A percentile compares a stretch with the other conserved stretches of the same genome.
These are phyloP conservation scores for Hetaerina americana DNA, from an alignment of 1,140 invertebrate genomes.

Conservation along the genomic window DNA sequence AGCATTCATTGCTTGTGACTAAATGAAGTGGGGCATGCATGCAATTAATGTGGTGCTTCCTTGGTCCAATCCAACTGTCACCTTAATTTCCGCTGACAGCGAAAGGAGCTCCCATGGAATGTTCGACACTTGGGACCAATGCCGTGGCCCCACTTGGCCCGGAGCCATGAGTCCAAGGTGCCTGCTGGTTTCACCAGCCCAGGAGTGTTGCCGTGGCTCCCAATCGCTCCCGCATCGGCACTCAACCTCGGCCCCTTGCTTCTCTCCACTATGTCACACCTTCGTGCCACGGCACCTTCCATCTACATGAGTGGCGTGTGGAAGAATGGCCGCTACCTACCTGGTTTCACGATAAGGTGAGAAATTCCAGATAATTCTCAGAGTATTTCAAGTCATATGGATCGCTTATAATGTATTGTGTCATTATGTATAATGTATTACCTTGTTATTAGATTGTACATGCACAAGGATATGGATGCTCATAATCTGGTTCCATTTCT, in stretches of 20 bases:
- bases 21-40: too few relatives aligned
- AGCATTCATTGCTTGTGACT: too few relatives aligned
- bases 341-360: conserved; percentile 48
- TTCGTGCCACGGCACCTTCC: conserved; percentile 44
- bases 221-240: conserved; percentile 27
- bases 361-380: too few relatives aligned
- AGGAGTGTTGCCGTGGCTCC: conserved; percentile 43
- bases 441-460: too few relatives aligned
- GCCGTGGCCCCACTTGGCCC: conserved; percentile 31
- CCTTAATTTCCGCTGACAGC: conserved; percentile 11
- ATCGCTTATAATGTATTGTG: too few relatives aligned
- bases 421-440: too few relatives aligned
- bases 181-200: conserved; percentile 30
- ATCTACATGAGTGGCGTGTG: conserved; percentile 53
- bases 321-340: conserved; percentile 42
- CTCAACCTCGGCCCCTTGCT: conserved; percentile 35
- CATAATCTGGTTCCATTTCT: too few relatives aligned
- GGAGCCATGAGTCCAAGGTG: conserved; percentile 15
- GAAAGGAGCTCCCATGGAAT: conserved; percentile 40
- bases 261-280: conserved; percentile 32
- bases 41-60: too few relatives aligned
- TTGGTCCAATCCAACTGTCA: too few relatives aligned
- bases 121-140: conserved; percentile 51
- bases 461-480: too few relatives aligned
- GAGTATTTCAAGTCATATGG: too few relatives aligned